Base-by-base conservation (phyloP, 1,140 invertebrate species). In the Episyrphus balteatus region DNA sequence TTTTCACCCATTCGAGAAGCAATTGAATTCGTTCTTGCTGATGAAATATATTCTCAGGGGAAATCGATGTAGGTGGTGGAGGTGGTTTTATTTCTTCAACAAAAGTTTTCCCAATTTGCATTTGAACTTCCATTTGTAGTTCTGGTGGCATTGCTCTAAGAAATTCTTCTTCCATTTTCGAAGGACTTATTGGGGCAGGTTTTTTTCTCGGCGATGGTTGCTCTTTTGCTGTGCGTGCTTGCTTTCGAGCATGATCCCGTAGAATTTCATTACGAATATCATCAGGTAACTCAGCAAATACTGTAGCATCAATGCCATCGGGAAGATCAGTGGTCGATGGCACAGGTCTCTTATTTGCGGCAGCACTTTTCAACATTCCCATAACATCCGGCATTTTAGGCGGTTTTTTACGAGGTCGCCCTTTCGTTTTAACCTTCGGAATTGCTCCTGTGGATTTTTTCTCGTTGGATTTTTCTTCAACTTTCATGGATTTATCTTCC, bases 221-320 rank as follows among this genome's bases (percentile, higher is more conserved):
- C 12, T 18, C 15, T 5, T 12, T 21, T 5, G 39, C 17, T 41
- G 12, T 17, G 5, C 15, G 5, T 3, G n/a, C 14, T 17, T 18
- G n/a, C 15, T 17, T 41, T 10, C 36, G 13, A 37, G 70, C 70
- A 38, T 76, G 77, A 52, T 79, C 72, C 42, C 73, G 65, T 2
- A 82, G 60, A 47, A 85, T 71, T 70, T 85, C 82, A 31, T 72
- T 70, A 48, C 74, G 70, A 50, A 83, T 73, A 42, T 81, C 76
- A 45, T 72, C 66, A 0, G 81, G 81, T 40, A 83, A 55, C 53
- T 76, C 75, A 15, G 75, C 67, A 37, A 83, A 59, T 14, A 81
- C 72, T 18, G 70, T 62, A 49, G 70, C 50, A 70, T 82, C 77
- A 46, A 83, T 65, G 47, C 75, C 59, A 36, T 37, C 33, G 17